phyloP scores from a whole-genome alignment of 2,888 invertebrate genomes.

The Pycnomerus fuliginosus region DNA sequence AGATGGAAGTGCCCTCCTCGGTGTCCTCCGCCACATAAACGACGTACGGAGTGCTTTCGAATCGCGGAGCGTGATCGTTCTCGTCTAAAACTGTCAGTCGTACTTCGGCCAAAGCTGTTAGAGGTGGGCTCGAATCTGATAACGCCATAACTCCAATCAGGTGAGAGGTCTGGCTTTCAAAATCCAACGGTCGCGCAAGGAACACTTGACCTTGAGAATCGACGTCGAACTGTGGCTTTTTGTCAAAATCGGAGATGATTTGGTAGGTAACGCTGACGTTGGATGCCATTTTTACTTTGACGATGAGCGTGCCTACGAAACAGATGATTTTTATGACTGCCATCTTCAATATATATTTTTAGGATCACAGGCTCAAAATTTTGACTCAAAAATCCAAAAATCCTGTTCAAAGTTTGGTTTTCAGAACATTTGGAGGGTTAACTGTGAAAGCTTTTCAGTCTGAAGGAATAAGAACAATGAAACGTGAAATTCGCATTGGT shows the following conservation, averaged over 20 bases:
- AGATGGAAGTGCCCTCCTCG: constrained; percentile 71
- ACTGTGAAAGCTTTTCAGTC: too few species aligned
- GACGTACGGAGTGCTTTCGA: constrained; percentile 81
- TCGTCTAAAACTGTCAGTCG: constrained; percentile 81
- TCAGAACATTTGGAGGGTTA: too few species aligned
- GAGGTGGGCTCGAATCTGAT: constrained; percentile 69
- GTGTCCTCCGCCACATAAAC: constrained; percentile 80
- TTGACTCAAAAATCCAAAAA: too few species aligned
- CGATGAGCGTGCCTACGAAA: constrained; percentile 68
- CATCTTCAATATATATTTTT: too few species aligned
- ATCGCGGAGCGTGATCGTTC: constrained; percentile 86
- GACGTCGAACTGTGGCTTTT: constrained; percentile 67
- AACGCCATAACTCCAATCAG: constrained; percentile 71
- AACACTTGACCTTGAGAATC: constrained; percentile 74
- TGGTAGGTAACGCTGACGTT: constrained; percentile 63
- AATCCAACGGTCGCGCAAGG: constrained; percentile 71
- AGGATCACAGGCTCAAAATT: too few species aligned
- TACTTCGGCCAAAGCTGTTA: constrained; percentile 70
- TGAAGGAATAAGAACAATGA: too few species aligned
- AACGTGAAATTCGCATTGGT: too few species aligned
- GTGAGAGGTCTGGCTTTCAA: constrained; percentile 70
- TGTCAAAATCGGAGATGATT: constrained; percentile 62
- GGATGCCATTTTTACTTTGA: constrained; percentile 66
- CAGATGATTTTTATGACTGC: too few species aligned
- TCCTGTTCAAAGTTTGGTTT: too few species aligned